Conservation (phyloP, 2,797 vertebrate species). For the Calcarius lapponicus region DNA sequence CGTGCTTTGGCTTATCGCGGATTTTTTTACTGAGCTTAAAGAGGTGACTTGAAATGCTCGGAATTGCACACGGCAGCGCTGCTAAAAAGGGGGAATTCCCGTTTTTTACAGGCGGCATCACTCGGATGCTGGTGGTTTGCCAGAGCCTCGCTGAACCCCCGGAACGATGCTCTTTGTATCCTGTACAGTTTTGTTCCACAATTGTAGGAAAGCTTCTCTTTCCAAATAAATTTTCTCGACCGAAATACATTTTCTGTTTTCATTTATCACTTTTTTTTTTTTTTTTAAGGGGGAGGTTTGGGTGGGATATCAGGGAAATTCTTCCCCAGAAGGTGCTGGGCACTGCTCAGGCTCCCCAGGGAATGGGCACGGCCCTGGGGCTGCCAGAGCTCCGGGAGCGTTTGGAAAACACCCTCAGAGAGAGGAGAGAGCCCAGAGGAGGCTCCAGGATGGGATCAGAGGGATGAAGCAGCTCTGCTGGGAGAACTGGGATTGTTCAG, state of each 20-base stretch:
- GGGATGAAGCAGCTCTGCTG: neutral
- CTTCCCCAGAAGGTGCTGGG: neutral
- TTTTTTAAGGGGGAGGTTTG: neutral
- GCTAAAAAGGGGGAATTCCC: neutral
- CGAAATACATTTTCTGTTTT: neutral
- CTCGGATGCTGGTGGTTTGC: neutral
- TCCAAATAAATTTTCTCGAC: conserved; percentile 44
- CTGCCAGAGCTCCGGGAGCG: accelerated
- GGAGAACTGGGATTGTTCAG: neutral
- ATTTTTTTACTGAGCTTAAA: neutral
- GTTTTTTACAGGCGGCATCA: neutral
- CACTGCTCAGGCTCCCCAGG: neutral
- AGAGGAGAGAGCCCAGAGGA: neutral
- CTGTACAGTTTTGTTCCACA: neutral
- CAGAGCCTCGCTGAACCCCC: neutral
- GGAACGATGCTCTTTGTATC: neutral
- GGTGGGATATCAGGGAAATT: neutral
- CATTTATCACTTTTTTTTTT: neutral
- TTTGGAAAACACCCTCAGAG: no score
- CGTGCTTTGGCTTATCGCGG: neutral
- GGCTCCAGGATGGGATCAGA: neutral
- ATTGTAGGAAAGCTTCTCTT: neutral
- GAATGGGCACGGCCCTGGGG: no score
- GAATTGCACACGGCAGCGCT: neutral
- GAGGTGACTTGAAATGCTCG: neutral